Percentiles rank a stretch among this genome's conserved stretches.
Evolutionary conservation across 1,140 invertebrate genomes (phyloP).

Genomic region (Anadara kagoshimensis): DNA sequence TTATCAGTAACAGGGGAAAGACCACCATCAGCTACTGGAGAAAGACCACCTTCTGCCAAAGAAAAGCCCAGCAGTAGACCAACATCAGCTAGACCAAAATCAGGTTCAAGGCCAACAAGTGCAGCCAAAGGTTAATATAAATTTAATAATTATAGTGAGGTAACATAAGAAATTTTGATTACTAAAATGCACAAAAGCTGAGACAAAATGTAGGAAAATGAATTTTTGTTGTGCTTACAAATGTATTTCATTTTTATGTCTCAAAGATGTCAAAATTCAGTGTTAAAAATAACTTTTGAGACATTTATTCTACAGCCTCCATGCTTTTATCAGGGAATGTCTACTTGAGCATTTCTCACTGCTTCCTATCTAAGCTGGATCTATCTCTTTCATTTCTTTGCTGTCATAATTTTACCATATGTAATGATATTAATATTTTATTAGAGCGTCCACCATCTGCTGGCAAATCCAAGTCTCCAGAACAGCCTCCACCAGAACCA

Average conservation of each 20-base stretch:
- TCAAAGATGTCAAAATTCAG: too few species aligned
- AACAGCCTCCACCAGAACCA: background rate
- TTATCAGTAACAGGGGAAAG: slow-evolving; percentile 29
- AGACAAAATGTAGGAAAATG: background rate
- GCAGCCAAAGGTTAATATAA: slow-evolving; percentile 13
- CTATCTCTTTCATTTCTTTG: too few species aligned
- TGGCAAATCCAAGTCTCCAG: background rate
- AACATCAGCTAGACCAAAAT: slow-evolving; percentile 19
- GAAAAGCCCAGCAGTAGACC: slow-evolving; percentile 23
- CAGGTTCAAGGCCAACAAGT: slow-evolving; percentile 46
- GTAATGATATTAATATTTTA: too few species aligned
- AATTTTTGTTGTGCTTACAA: background rate
- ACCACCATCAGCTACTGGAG: slow-evolving; percentile 35
- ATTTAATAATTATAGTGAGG: background rate
- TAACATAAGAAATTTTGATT: too few species aligned
- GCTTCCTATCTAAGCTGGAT: too few species aligned
- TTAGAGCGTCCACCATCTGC: background rate
- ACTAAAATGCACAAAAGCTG: too few species aligned
- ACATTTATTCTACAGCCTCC: too few species aligned
- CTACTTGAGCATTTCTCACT: too few species aligned
- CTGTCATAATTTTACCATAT: background rate
- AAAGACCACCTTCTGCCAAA: slow-evolving; percentile 42
- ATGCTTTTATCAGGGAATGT: too few species aligned
- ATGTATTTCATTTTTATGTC: background rate
- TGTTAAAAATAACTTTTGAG: too few species aligned